phyloP scores from a whole-genome alignment of 1,140 invertebrate genomes.

The Lepidurus apus region DNA sequence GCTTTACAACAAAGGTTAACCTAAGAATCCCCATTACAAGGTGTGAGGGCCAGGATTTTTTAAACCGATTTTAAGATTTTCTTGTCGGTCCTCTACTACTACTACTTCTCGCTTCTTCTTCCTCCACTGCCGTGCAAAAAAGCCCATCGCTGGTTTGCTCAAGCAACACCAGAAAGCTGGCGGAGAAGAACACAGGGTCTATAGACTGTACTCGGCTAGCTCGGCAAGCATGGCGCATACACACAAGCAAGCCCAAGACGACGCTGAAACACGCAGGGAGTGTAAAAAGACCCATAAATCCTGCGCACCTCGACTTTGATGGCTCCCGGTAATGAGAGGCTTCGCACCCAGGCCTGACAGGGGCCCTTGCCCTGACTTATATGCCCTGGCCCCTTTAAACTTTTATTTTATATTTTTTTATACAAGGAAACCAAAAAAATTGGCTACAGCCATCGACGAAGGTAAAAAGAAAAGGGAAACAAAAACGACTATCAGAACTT shows the following conservation, averaged over 20 bases:
- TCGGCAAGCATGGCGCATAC: too few species aligned
- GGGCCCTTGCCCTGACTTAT: conserved; percentile 1
- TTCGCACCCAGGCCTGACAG: conserved; percentile 17
- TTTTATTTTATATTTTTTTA: background rate
- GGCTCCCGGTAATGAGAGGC: conserved; percentile 17
- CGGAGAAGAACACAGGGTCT: too few species aligned
- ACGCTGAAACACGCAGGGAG: conserved; percentile 12
- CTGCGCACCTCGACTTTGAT: conserved; percentile 14
- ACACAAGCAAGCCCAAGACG: background rate
- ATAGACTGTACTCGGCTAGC: too few species aligned
- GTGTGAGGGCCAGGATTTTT: too few species aligned
- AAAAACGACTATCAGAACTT: background rate
- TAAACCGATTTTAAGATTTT: too few species aligned
- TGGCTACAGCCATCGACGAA: background rate
- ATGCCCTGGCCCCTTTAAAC: background rate
- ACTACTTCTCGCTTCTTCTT: too few species aligned
- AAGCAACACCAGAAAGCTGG: too few species aligned
- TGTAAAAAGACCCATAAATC: conserved; percentile 22
- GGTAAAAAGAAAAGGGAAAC: background rate
- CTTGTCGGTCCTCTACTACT: too few species aligned
- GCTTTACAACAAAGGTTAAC: too few species aligned
- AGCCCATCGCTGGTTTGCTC: too few species aligned
- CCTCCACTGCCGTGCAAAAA: too few species aligned
- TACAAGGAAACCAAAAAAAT: background rate
- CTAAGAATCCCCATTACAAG: too few species aligned